A percentile compares a stretch with the other conserved stretches of the same genome.
phyloP scores from a whole-genome alignment of 1,140 invertebrate genomes.

The Neomicropteryx cornuta region DNA sequence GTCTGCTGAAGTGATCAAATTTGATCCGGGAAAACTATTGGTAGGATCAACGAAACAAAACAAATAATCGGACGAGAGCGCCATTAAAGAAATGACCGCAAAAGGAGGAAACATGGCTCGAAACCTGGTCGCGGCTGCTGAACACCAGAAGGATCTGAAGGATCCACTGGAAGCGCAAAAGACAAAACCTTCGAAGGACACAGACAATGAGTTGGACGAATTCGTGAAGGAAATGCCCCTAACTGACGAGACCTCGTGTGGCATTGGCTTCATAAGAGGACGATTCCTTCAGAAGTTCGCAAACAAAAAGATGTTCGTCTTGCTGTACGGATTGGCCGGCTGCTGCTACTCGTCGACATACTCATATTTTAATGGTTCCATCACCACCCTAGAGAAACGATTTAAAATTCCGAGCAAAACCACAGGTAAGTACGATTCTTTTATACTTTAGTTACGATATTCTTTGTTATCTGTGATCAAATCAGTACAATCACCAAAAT shows the following conservation, averaged over 20 bases:
- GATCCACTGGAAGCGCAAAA: too few species aligned
- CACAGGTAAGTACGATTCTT: constrained; percentile 41
- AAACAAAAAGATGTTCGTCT: constrained; percentile 63
- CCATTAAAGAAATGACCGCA: too few species aligned
- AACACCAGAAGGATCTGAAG: too few species aligned
- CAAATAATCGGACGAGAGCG: too few species aligned
- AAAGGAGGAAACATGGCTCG: constrained; percentile 14
- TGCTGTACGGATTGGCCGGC: constrained; percentile 61
- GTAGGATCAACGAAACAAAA: too few species aligned
- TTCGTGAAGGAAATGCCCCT: constrained; percentile 39
- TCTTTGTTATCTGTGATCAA: not conserved
- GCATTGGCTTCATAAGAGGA: constrained; percentile 47
- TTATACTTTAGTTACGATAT: not conserved
- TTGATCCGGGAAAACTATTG: too few species aligned
- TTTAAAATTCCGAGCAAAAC: constrained; percentile 69
- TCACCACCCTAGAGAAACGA: constrained; percentile 70
- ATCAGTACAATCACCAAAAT: too few species aligned
- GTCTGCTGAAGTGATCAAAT: too few species aligned
- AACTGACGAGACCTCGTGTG: constrained; percentile 50
- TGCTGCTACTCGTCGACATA: constrained; percentile 65
- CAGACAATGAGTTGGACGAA: constrained; percentile 37
- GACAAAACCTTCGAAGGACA: too few species aligned
- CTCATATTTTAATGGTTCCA: constrained; percentile 65
- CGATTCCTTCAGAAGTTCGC: constrained; percentile 50
- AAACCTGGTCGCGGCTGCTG: constrained; percentile 20